Conservation (phyloP, 1,140 invertebrate species). For the Drosophila takahashii region DNA sequence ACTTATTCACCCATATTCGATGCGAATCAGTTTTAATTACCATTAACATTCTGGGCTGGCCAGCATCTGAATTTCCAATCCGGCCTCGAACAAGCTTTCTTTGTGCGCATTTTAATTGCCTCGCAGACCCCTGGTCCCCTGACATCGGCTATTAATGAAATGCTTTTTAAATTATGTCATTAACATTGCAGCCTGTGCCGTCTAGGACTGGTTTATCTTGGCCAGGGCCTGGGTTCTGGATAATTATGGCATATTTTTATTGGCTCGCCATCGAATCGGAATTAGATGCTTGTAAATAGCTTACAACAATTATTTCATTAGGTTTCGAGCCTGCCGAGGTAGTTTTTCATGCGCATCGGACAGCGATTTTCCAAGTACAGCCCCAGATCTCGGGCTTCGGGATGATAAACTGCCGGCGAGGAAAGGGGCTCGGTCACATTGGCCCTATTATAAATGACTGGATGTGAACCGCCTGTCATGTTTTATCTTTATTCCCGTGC, state of each 20-base stretch:
- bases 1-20: slow-evolving; percentile 35
- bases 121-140: slow-evolving; percentile 23
- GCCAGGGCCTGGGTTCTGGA: slow-evolving; percentile 23
- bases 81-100: slow-evolving; percentile 37
- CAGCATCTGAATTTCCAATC: slow-evolving; percentile 67
- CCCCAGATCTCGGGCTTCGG: slow-evolving; percentile 3
- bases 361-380: neutral
- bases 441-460: slow-evolving; percentile 78
- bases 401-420: slow-evolving; percentile 43
- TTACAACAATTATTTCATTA: slow-evolving; percentile 74
- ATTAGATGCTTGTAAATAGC: slow-evolving; percentile 78
- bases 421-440: slow-evolving; percentile 64
- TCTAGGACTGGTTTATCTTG: slow-evolving; percentile 59
- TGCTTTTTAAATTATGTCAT: slow-evolving; percentile 80
- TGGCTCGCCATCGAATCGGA: slow-evolving; percentile 66
- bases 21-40: slow-evolving; percentile 47
- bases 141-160: slow-evolving; percentile 72
- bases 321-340: slow-evolving; percentile 8
- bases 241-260: slow-evolving; percentile 80
- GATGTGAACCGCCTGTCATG: slow-evolving; percentile 81
- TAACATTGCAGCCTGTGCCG: slow-evolving; percentile 70
- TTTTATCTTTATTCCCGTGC: slow-evolving; percentile 81
- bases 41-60: slow-evolving; percentile 47
- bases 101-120: slow-evolving; percentile 36
- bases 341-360: neutral